Evolutionary conservation across 1,140 invertebrate genomes (phyloP).

Genomic region (Aporrectodea caliginosa): DNA sequence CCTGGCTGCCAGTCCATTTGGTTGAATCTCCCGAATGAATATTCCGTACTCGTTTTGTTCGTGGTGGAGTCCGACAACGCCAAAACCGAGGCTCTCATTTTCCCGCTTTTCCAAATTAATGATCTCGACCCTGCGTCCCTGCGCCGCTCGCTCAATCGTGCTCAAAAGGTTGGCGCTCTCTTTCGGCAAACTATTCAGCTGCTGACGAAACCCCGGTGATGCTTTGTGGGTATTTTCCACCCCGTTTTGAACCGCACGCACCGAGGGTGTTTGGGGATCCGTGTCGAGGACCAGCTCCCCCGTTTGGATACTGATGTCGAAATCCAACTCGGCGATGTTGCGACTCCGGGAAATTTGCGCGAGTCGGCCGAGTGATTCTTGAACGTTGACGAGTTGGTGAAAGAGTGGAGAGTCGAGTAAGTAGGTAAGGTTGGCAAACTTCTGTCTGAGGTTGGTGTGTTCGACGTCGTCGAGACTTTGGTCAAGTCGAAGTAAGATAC

Average conservation of each 20-base stretch:
- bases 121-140: constrained; percentile 62
- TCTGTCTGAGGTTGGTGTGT: not conserved
- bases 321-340: not conserved
- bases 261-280: not conserved
- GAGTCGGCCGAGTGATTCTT: constrained; percentile 54
- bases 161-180: constrained; percentile 65
- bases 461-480: not conserved
- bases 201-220: too few relatives aligned
- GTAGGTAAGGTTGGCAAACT: constrained; percentile 74
- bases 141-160: constrained; percentile 63
- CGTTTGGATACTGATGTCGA: not conserved
- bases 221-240: too few relatives aligned
- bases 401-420: constrained; percentile 89
- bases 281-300: not conserved
- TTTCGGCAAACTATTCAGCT: constrained; percentile 45
- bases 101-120: constrained; percentile 68
- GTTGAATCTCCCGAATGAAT: constrained; percentile 73
- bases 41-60: constrained; percentile 65
- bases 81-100: constrained; percentile 71
- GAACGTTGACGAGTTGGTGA: constrained; percentile 82
- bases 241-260: too few relatives aligned
- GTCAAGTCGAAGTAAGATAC: not conserved
- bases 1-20: constrained; percentile 68
- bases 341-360: not conserved
- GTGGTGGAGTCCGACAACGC: constrained; percentile 65